Evolutionary conservation across 2,888 invertebrate species (phyloP).

Genomic region (Acanthosepion esculentum): DNA sequence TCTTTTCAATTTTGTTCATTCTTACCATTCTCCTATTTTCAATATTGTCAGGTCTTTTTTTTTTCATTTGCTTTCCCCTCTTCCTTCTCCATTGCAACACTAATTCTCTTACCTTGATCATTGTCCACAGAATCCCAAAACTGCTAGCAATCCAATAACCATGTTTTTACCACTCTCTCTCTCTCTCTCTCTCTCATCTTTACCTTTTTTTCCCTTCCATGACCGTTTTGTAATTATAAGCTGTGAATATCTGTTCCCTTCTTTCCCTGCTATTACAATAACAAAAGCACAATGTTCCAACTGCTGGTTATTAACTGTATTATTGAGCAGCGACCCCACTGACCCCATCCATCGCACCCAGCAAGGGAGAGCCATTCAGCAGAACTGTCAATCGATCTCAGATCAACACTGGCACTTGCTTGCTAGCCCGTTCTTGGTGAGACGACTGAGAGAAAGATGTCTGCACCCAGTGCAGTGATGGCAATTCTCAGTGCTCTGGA

Average conservation of each 20-base stretch:
- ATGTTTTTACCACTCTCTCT: too few relatives aligned
- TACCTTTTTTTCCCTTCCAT: background rate
- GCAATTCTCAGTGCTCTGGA: background rate
- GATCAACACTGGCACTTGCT: slow-evolving; percentile 33
- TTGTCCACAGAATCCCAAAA: too few relatives aligned
- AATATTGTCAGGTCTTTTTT: too few relatives aligned
- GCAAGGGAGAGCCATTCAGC: background rate
- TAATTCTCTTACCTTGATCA: too few relatives aligned
- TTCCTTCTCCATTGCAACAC: too few relatives aligned
- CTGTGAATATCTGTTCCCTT: background rate
- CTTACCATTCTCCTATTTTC: too few relatives aligned
- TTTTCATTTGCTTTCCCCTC: too few relatives aligned
- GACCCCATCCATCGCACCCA: slow-evolving; percentile 16
- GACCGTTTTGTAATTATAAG: slow-evolving; percentile 33
- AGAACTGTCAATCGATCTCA: slow-evolving; percentile 9
- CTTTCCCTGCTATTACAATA: slow-evolving; percentile 7
- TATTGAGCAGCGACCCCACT: slow-evolving; percentile 12
- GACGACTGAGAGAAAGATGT: background rate
- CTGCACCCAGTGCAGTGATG: background rate
- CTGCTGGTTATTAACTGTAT: slow-evolving; percentile 20
- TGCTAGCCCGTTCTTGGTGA: background rate
- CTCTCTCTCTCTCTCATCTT: background rate
- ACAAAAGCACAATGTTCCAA: background rate
- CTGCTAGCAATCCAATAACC: too few relatives aligned
- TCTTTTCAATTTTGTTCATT: too few relatives aligned